Conservation (phyloP, 92 coral and sea anemone genomes). For the Diadumene lineata region DNA sequence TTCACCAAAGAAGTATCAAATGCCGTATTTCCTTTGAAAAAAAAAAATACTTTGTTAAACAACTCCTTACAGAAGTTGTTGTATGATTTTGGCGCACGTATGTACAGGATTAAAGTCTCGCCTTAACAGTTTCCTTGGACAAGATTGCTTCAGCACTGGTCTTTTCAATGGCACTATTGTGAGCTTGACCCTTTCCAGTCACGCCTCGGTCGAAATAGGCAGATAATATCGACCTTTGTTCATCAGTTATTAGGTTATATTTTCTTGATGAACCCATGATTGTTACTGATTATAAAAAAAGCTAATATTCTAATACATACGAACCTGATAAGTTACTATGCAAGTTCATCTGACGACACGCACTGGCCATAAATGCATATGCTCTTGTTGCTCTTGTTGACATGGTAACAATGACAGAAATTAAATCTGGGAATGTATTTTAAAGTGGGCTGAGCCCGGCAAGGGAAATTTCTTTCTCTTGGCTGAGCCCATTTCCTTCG, state of each 20-base stretch:
- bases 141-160: not conserved
- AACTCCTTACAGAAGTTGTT: too few relatives aligned
- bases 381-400: not conserved
- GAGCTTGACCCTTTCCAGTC: not conserved
- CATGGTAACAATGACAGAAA: not conserved
- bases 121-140: not conserved
- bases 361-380: not conserved
- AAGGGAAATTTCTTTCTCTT: not conserved
- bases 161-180: not conserved
- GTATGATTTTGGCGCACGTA: too few relatives aligned
- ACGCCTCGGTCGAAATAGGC: not conserved
- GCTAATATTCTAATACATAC: not conserved
- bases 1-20: too few relatives aligned
- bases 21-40: too few relatives aligned
- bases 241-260: not conserved
- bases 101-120: too few relatives aligned
- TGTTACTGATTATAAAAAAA: too few relatives aligned
- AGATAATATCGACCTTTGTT: not conserved
- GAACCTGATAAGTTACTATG: not conserved
- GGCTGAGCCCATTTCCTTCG: constrained; percentile 35
- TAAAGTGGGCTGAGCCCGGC: not conserved
- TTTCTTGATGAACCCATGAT: not conserved
- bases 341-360: not conserved
- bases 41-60: too few relatives aligned
- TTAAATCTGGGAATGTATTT: not conserved